Conservation (phyloP, 2,888 invertebrate species). For the Latrodectus elegans region DNA sequence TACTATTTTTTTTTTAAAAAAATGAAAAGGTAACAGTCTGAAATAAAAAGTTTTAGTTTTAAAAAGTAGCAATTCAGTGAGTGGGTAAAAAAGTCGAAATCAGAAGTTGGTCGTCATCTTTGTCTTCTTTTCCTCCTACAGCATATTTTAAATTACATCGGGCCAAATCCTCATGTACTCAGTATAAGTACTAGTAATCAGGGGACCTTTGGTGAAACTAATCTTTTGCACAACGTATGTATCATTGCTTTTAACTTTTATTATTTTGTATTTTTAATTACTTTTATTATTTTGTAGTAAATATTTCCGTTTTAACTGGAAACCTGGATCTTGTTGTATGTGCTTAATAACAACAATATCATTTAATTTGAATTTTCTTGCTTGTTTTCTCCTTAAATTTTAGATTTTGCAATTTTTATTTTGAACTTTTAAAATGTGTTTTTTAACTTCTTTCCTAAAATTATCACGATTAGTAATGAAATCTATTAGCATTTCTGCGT, state of each 20-base stretch:
- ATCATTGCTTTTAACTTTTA: slow-evolving; percentile 4
- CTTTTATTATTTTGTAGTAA: background rate
- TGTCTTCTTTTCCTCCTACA: background rate
- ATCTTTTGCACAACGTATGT: background rate
- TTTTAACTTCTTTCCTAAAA: background rate
- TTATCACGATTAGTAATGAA: background rate
- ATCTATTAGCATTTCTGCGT: background rate
- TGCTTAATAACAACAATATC: background rate
- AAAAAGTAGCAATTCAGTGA: no score
- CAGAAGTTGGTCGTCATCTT: no score
- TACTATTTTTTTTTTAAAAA: no score
- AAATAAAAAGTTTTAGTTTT: no score
- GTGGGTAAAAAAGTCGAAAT: no score
- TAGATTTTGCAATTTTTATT: background rate
- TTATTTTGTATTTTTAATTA: no score
- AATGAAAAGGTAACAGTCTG: no score
- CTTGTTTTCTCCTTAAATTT: background rate
- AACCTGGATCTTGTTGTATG: background rate
- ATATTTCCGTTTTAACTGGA: background rate
- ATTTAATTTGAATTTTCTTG: background rate
- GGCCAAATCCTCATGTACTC: background rate
- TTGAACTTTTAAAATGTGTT: slow-evolving; percentile 7
- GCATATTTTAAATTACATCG: background rate
- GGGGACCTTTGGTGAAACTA: background rate
- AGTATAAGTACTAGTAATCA: background rate